Conservation (phyloP, 2,797 vertebrate genomes). For the Astyanax mexicanus region DNA sequence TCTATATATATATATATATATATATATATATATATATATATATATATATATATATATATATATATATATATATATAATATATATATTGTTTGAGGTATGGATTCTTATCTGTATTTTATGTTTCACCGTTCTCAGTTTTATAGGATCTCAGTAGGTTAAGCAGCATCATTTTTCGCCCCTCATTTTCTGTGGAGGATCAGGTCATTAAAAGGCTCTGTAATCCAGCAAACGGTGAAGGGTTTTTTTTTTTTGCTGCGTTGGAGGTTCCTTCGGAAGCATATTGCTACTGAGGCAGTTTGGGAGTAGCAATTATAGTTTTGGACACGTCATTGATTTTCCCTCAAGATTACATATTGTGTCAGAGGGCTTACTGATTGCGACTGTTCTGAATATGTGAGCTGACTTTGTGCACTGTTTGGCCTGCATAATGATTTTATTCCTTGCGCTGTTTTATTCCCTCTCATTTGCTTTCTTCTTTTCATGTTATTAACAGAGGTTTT, state of each 20-base stretch:
- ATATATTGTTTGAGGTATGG: too few species aligned
- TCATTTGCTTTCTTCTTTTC: conserved; percentile 57
- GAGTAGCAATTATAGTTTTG: conserved; percentile 84
- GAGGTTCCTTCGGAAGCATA: conserved; percentile 79
- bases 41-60: too few species aligned
- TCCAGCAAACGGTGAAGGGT: conserved; percentile 10
- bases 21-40: too few species aligned
- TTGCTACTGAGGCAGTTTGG: conserved; percentile 82
- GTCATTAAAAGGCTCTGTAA: conserved; percentile 25
- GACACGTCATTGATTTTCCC: conserved; percentile 86
- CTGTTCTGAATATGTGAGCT: conserved; percentile 52
- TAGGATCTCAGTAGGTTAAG: background rate
- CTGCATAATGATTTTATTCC: conserved; percentile 65
- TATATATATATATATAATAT: too few species aligned
- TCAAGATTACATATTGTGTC: conserved; percentile 79
- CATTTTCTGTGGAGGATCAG: conserved; percentile 36
- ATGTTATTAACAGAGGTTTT: conserved; percentile 59
- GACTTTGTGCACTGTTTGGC: conserved; percentile 54
- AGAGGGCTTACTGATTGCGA: conserved; percentile 62
- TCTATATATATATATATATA: too few species aligned
- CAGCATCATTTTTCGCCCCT: background rate
- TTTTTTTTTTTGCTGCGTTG: conserved; percentile 81
- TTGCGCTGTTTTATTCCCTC: background rate
- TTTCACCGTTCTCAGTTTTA: conserved; percentile 19
- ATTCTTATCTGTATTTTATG: too few species aligned